phyloP scores from a whole-genome alignment of 1,140 invertebrate genomes.

The Drosophila tropicalis region DNA sequence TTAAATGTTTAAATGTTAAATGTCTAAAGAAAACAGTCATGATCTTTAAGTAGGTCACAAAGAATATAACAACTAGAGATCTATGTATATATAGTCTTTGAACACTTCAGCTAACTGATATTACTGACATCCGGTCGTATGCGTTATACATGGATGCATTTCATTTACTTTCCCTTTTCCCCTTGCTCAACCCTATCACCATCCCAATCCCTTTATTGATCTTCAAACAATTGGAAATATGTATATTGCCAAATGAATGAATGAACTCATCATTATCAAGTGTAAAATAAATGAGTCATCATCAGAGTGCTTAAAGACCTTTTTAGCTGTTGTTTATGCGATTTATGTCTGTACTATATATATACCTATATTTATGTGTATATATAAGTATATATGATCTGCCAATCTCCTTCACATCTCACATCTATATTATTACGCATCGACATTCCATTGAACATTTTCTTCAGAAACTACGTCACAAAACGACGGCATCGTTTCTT shows the following conservation, averaged over 20 bases:
- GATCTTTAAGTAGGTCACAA: too few relatives aligned
- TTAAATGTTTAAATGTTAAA: too few relatives aligned
- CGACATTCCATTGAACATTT: slow-evolving; percentile 1
- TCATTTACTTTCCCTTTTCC: background rate
- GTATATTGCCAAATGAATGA: background rate
- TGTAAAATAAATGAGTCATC: slow-evolving; percentile 4
- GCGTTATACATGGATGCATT: background rate
- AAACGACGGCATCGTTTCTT: slow-evolving; percentile 1
- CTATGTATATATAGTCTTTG: too few relatives aligned
- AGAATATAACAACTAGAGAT: too few relatives aligned
- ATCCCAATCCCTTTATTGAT: background rate
- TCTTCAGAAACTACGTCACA: slow-evolving; percentile 2
- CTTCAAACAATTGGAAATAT: background rate
- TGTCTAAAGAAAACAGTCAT: too few relatives aligned
- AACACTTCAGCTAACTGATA: too few relatives aligned
- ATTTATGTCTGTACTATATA: slow-evolving; percentile 9
- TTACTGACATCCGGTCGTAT: too few relatives aligned
- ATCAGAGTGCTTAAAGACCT: slow-evolving; percentile 4
- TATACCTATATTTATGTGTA: background rate
- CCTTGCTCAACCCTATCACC: background rate
- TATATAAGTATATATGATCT: background rate
- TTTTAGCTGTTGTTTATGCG: slow-evolving; percentile 12
- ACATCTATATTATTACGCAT: slow-evolving; percentile 10
- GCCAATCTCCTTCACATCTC: slow-evolving; percentile 6
- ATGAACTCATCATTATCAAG: slow-evolving; percentile 6